These are phyloP conservation scores for Vidua chalybeata DNA, from an alignment of 2,113 vertebrate genomes.

Conservation along the genomic window DNA sequence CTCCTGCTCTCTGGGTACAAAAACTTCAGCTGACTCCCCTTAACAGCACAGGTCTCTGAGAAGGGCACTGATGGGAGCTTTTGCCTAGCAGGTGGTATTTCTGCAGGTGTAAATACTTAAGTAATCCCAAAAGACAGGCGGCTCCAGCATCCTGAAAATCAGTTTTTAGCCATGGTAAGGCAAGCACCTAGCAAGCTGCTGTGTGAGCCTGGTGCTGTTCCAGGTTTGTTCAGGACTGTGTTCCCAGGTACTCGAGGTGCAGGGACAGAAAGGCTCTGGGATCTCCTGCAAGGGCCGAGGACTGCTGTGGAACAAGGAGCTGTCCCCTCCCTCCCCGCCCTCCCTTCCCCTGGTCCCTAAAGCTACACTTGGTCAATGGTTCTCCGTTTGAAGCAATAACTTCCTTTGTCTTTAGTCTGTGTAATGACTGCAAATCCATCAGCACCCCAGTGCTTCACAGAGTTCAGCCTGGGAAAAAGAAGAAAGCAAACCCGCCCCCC, in stretches of 20 bases:
- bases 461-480: background rate
- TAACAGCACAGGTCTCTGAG: background rate
- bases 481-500: background rate
- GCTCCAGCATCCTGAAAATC: constrained; percentile 9
- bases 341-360: constrained; percentile 34
- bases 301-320: background rate
- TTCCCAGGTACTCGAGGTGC: background rate
- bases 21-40: background rate
- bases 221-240: background rate
- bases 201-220: background rate
- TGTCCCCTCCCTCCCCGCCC: background rate
- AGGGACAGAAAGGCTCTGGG: background rate
- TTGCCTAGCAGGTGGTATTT: constrained; percentile 17
- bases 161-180: background rate
- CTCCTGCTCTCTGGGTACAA: background rate
- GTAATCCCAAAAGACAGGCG: background rate
- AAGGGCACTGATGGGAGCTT: background rate
- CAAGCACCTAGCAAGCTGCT: background rate
- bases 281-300: background rate
- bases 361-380: background rate
- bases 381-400: background rate
- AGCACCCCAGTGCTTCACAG: background rate
- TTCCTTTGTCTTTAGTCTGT: background rate
- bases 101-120: constrained; percentile 4
- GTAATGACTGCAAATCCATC: background rate